Evolutionary conservation across 1,140 invertebrate species (phyloP), one percentile per base, ranked within the genome.

Genomic region (Eriosoma lanigerum): DNA sequence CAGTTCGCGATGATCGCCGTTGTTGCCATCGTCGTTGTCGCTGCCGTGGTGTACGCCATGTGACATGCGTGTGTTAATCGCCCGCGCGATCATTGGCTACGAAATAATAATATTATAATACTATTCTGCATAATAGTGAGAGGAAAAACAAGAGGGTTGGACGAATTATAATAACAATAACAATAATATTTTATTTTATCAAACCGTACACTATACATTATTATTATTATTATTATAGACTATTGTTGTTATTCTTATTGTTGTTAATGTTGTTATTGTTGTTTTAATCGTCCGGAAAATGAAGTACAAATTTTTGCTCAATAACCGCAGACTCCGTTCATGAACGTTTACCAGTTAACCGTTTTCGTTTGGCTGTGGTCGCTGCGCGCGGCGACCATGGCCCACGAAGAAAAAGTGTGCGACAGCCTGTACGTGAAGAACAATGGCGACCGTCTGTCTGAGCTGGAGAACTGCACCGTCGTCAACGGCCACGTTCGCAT

Each of bases 401-500:
- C 38, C 24, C 15, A 32, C 32, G 72, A 50, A 15, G 81, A 81
- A 10, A 76, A 66, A 46, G 87, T 90, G 84, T 96, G 94, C 86
- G 88, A 89, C 85, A 93, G 91, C 83, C 88, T 93, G 86, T 93
- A 94, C 86, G 91, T 96, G 86, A 89, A 94, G 82, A 96, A 95
- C 87, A 87, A 85, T 64, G 88, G 92, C 81, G 86, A 86, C 10
- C 85, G 90, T 80, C 91, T 97, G 82, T 84, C 87, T 70, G 88
- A 88, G 83, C 87, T 97, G 84, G 84, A 88, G 73, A 92, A 93
- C 64, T 97, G 96, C 86, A 90, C 90, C 21, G 91, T 96, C 60
- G 92, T 97, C 82, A 94, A 96, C 87, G 95, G 94, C 13, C 90
- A 90, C 82, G 88, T 96, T 52, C 90, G 91, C 83, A 94, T 96